Evolutionary conservation across 1,140 invertebrate genomes (phyloP).

Genomic region (Pseudomyrmex concolor): DNA sequence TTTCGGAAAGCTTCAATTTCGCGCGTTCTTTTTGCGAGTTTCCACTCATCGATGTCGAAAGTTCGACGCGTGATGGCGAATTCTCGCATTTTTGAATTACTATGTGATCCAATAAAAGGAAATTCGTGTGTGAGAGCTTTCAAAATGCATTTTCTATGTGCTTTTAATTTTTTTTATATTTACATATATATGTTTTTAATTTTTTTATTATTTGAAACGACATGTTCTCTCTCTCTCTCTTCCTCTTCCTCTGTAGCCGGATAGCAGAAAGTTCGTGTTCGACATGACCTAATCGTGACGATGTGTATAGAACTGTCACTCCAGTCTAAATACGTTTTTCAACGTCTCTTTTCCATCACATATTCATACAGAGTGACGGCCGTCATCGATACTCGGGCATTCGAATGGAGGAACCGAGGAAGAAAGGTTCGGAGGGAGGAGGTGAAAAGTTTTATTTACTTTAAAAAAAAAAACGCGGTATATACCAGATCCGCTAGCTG

Average conservation of each 20-base stretch:
- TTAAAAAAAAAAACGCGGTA: constrained; percentile 65
- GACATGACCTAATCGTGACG: constrained; percentile 46
- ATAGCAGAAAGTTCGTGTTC: constrained; percentile 42
- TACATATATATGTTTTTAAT: background rate
- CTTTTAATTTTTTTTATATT: no score
- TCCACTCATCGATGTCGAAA: no score
- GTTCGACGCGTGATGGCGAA: no score
- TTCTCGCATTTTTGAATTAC: no score
- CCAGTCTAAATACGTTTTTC: constrained; percentile 58
- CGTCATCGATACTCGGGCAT: constrained; percentile 63
- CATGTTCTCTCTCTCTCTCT: no score
- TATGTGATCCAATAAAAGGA: no score
- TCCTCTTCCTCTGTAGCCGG: no score
- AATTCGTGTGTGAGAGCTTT: no score
- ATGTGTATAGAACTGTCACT: constrained; percentile 43
- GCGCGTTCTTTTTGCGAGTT: background rate
- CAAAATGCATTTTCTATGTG: no score
- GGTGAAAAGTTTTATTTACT: constrained; percentile 72
- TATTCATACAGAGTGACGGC: constrained; percentile 54
- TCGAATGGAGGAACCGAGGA: constrained; percentile 52
- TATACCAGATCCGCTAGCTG: constrained; percentile 65
- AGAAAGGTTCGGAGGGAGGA: background rate
- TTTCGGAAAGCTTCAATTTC: constrained; percentile 2
- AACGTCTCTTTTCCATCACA: constrained; percentile 42
- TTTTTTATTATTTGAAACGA: background rate